Evolutionary conservation across 2,113 vertebrate genomes (phyloP).

Genomic region (Alosa alosa): DNA sequence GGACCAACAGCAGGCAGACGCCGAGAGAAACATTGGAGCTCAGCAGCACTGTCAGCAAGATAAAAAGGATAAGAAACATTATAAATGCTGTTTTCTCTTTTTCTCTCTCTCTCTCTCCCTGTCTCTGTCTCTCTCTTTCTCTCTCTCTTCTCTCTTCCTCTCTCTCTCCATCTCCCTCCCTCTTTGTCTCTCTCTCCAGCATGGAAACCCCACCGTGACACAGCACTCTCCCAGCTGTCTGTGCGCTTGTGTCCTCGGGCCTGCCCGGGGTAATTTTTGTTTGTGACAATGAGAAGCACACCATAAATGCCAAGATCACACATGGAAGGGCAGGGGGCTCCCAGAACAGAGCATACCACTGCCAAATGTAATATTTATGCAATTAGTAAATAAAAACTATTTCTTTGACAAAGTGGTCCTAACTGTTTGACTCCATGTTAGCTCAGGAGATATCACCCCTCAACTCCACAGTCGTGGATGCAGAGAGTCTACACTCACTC

Average conservation of each 20-base stretch:
- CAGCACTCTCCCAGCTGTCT: conserved; percentile 10
- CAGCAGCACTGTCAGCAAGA: conserved; percentile 49
- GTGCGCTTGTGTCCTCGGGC: neutral
- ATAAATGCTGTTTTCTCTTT: neutral
- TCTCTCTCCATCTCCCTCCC: neutral
- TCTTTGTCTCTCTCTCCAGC: conserved; percentile 26
- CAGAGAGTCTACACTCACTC: neutral
- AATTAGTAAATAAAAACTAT: too few relatives aligned
- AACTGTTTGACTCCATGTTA: neutral
- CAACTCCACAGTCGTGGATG: neutral
- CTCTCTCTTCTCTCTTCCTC: neutral
- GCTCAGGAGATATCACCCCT: neutral
- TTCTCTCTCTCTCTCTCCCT: neutral
- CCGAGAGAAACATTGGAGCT: conserved; percentile 46
- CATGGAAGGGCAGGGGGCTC: too few relatives aligned
- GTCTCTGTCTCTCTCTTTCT: neutral
- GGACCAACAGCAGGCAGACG: conserved; percentile 57
- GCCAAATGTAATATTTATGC: too few relatives aligned
- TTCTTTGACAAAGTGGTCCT: neutral
- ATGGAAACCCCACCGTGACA: conserved; percentile 5
- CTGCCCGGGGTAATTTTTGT: neutral
- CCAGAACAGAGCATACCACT: too few relatives aligned
- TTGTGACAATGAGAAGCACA: conserved; percentile 3
- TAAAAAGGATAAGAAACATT: conserved; percentile 17
- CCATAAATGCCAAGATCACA: neutral